Conservation (phyloP, 2,797 vertebrate genomes). For the Thamnophis elegans region DNA sequence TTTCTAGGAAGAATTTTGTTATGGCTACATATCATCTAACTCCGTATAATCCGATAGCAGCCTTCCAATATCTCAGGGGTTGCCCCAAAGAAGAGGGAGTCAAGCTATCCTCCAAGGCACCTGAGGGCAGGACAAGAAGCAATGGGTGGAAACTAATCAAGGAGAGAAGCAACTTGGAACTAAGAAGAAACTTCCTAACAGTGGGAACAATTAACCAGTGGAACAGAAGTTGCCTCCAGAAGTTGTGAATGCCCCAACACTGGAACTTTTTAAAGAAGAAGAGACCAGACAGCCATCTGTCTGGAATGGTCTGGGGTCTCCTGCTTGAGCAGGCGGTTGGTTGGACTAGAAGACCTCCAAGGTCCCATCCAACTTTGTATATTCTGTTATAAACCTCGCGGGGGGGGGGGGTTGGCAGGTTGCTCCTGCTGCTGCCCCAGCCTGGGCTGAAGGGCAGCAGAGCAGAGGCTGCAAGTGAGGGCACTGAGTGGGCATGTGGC, state of each 20-base stretch:
- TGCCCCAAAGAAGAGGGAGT: no score
- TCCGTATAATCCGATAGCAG: no score
- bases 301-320: background rate
- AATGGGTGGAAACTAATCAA: accelerated
- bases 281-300: background rate
- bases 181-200: no score
- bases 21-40: no score
- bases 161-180: no score
- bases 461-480: background rate
- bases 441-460: background rate
- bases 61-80: accelerated
- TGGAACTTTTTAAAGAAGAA: background rate
- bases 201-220: no score
- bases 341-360: background rate
- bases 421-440: accelerated
- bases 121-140: accelerated
- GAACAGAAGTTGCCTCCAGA: background rate
- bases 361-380: no score
- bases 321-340: background rate
- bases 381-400: background rate
- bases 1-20: no score
- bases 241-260: accelerated
- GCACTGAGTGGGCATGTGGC: background rate
- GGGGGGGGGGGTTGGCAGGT: background rate
- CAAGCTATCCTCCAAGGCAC: no score